These are phyloP conservation scores for Podilymbus podiceps DNA, from an alignment of 2,113 vertebrate genomes.

Conservation along the genomic window DNA sequence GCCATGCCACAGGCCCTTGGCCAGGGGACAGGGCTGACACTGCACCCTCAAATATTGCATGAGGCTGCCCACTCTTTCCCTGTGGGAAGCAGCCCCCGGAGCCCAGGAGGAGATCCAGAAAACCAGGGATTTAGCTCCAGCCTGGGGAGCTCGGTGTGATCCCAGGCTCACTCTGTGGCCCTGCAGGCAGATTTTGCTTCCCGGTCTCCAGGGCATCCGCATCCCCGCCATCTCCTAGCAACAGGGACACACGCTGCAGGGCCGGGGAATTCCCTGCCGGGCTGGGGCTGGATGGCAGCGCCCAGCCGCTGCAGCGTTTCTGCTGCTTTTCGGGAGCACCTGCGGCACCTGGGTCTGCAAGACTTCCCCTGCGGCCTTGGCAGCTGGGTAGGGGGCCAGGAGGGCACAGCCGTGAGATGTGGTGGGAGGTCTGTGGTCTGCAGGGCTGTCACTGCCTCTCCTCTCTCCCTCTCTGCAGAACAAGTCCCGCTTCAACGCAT, in stretches of 20 bases:
- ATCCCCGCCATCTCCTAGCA: neutral
- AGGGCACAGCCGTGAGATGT: accelerated
- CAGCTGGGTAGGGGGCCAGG: constrained; percentile 76
- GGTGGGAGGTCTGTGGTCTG: neutral
- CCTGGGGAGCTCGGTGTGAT: accelerated
- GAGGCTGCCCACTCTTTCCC: neutral
- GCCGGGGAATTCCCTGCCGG: neutral
- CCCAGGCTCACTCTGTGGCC: neutral
- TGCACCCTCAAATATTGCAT: neutral
- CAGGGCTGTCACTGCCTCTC: neutral
- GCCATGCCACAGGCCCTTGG: neutral
- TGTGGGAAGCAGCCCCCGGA: neutral
- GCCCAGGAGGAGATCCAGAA: neutral
- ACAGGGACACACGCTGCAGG: neutral
- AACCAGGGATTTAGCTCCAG: neutral
- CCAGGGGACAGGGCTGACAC: neutral
- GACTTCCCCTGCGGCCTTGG: constrained; percentile 83
- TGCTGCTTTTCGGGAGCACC: constrained; percentile 65
- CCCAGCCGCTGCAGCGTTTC: constrained; percentile 28
- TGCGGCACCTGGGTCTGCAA: constrained; percentile 72
- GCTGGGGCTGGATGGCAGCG: neutral
- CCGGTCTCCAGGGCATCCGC: neutral
- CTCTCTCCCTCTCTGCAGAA: constrained; percentile 58
- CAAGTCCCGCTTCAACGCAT: neutral
- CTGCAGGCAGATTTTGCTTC: neutral